phyloP scores from a whole-genome alignment of 2,797 vertebrate species.

The Coluber constrictor region DNA sequence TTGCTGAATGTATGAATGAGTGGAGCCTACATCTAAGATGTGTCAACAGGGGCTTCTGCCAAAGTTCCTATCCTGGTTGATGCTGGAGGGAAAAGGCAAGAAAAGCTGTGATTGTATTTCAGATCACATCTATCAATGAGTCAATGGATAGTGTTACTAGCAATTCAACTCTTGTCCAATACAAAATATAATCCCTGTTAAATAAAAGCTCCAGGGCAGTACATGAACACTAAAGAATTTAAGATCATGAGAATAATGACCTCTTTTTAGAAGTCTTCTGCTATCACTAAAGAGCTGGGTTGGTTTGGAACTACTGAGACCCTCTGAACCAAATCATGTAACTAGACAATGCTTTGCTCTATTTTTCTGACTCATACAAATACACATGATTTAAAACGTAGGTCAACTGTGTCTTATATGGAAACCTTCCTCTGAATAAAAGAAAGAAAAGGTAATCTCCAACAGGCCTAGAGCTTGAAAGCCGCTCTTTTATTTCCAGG shows the following conservation, averaged over 20 bases:
- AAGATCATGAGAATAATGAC: background rate
- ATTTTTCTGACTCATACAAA: background rate
- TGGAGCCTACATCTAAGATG: background rate
- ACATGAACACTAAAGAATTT: background rate
- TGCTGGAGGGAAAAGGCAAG: background rate
- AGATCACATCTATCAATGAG: background rate
- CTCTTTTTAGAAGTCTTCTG: background rate
- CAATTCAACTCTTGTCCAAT: background rate
- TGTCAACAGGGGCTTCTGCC: background rate
- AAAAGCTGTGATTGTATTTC: background rate
- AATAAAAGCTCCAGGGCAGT: background rate
- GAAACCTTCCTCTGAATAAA: slow-evolving; percentile 10
- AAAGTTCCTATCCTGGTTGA: background rate
- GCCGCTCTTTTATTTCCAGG: slow-evolving; percentile 33
- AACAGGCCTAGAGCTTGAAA: slow-evolving; percentile 35
- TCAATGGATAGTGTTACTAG: background rate
- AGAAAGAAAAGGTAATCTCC: slow-evolving; percentile 27
- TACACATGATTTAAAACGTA: slow-evolving; percentile 19
- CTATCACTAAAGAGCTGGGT: background rate
- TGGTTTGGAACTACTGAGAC: background rate
- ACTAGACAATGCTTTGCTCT: background rate
- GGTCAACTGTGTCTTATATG: slow-evolving; percentile 26
- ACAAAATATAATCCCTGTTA: background rate
- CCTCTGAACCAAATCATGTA: background rate
- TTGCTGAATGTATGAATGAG: background rate